A percentile compares a stretch with the other conserved stretches of the same genome.
Conservation (phyloP, 1,140 invertebrate genomes). For the Cephus cinctus region DNA sequence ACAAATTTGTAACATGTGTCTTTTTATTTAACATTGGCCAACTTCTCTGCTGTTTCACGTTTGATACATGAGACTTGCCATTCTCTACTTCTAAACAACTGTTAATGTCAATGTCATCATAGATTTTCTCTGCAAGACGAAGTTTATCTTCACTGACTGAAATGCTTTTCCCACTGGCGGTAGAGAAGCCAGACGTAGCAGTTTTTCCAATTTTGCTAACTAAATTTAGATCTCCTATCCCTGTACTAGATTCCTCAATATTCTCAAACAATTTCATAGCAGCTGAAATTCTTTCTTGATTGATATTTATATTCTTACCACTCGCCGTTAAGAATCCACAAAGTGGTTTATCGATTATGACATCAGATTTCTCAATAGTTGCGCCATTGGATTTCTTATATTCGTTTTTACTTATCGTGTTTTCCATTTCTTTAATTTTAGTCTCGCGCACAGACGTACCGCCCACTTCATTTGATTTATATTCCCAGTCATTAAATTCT, state of each 20-base stretch:
- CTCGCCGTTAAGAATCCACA: no score
- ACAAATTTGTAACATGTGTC: no score
- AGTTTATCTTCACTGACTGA: constrained; percentile 39
- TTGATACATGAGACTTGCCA: neutral
- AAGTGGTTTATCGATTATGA: no score
- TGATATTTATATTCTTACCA: neutral
- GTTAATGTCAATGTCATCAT: constrained; percentile 33
- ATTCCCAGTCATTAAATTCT: constrained; percentile 3
- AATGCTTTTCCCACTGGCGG: constrained; percentile 49
- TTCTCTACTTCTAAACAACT: no score
- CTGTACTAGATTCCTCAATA: no score
- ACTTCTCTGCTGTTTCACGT: no score
- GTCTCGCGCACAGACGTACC: neutral
- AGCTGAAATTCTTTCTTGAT: neutral
- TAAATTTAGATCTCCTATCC: no score
- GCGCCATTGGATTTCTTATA: no score
- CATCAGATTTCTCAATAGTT: no score
- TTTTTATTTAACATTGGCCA: no score
- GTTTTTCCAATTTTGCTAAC: neutral
- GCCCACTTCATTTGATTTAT: neutral
- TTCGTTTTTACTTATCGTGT: neutral
- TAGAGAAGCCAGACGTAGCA: constrained; percentile 33
- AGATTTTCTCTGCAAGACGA: constrained; percentile 30
- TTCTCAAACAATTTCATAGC: neutral
- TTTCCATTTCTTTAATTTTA: neutral